Base-by-base conservation (phyloP, 2,797 vertebrate genomes). In the Chaenodraco wilsoni region DNA sequence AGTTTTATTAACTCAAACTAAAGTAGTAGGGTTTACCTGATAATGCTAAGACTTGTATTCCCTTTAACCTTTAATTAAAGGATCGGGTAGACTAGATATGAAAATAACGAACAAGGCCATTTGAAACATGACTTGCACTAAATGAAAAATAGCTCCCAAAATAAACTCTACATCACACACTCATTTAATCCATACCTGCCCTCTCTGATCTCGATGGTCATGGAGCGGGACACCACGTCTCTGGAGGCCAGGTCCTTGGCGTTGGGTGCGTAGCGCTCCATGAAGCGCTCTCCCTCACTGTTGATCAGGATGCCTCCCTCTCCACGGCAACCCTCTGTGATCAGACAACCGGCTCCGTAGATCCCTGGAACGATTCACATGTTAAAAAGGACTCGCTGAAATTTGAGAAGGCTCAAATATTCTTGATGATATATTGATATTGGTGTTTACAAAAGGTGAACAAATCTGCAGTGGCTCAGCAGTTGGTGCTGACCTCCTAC, bases 271-370 rank as follows among this genome's bases (percentile, higher is more conserved):
- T 99, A 99, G 71, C 98, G 96, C 90, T 99, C 98, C 98, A 99
- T 99, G 88, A 99, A 99, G 55, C 98, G 94, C 91, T 99, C 98
- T 3, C 98, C 98, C 91, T 99, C 96, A 48, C 96, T 96, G 91
- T 99, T 99, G 65, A 99, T 96, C 51, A 99, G 94, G 88, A 99
- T 99, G 21, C 98, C 98, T 46, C 98, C 98, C 76, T 99, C 98
- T 54, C 98, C 98, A 76, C 98, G 97, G 79, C 97, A 99, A 1
- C 98, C 98, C 88, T 99, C 98, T 0, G 98, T 99, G 86, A 99
- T 99, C 82, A 99, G 95, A 79, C 98, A 99, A 10, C 98, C 98
- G 3, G 97, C 98, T 14, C 98, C 98, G 17, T 99, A 99, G 85
- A 99, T 99, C 55, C 98, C 98, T 99, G 86, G 1, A 46, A 23